These are phyloP conservation scores for Montipora capricornis DNA, from an alignment of 64 coral and sea anemone species.

Conservation along the genomic window DNA sequence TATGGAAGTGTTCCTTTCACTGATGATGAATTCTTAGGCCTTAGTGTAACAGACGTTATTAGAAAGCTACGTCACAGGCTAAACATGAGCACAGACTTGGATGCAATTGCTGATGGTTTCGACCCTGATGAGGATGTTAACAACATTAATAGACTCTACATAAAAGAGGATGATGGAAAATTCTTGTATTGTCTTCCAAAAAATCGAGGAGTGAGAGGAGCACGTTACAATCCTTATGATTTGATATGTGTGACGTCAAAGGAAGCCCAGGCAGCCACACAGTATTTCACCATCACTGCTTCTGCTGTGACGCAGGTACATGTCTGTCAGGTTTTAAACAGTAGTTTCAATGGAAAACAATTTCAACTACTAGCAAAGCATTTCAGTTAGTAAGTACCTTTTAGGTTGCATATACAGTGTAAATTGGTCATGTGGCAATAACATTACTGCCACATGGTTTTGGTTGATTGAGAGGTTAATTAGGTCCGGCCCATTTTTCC, in stretches of 20 bases:
- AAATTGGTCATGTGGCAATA: too few relatives aligned
- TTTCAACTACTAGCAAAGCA: too few relatives aligned
- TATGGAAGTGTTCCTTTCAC: not conserved
- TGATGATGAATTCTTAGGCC: conserved; percentile 67
- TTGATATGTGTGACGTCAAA: conserved; percentile 82
- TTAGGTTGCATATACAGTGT: too few relatives aligned
- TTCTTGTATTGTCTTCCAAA: conserved; percentile 85
- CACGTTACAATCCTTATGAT: conserved; percentile 94
- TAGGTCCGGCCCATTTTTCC: too few relatives aligned
- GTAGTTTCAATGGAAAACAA: too few relatives aligned
- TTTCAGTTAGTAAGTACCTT: too few relatives aligned
- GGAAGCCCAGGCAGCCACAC: conserved; percentile 66
- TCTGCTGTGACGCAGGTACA: conserved; percentile 95
- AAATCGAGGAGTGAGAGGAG: conserved; percentile 69
- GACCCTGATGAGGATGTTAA: conserved; percentile 79
- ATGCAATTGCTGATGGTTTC: conserved; percentile 83
- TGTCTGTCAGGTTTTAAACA: not conserved
- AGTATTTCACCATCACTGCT: conserved; percentile 92
- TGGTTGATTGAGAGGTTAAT: too few relatives aligned
- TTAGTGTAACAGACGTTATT: conserved; percentile 72
- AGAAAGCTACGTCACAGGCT: conserved; percentile 71
- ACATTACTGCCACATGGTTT: too few relatives aligned
- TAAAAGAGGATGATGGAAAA: conserved; percentile 89
- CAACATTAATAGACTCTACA: conserved; percentile 79
- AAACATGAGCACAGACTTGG: conserved; percentile 86